These are phyloP conservation scores for Pristionchus arcanus DNA, from an alignment of 2,888 invertebrate species.

Conservation along the genomic window DNA sequence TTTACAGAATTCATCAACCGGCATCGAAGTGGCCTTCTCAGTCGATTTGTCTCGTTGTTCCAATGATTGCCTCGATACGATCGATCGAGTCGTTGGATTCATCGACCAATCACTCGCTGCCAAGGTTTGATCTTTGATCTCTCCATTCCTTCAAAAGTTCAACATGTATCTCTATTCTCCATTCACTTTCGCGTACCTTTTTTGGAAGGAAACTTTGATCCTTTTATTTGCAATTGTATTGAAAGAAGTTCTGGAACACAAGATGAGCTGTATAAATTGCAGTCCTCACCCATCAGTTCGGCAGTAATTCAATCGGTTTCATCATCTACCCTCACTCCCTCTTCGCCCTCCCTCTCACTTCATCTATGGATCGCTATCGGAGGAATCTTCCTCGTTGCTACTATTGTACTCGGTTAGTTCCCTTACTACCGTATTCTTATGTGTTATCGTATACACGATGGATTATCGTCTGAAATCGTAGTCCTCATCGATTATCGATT, in stretches of 20 bases:
- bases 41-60: not conserved
- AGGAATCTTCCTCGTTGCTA: not conserved
- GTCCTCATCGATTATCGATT: no score
- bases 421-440: not conserved
- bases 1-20: not conserved
- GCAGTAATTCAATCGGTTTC: not conserved
- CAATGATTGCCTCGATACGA: not conserved
- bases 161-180: not conserved
- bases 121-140: not conserved
- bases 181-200: no score
- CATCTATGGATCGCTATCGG: not conserved
- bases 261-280: not conserved
- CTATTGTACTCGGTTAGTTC: not conserved
- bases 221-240: not conserved
- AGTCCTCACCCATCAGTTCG: not conserved
- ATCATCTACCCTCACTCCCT: not conserved
- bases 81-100: not conserved
- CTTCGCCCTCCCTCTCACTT: not conserved
- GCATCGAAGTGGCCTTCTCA: constrained; percentile 33
- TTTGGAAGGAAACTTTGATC: no score
- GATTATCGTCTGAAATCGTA: no score
- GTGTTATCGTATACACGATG: no score
- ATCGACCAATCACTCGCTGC: not conserved
- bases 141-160: not conserved
- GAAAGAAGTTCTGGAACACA: not conserved